Conservation (phyloP, 2,888 invertebrate species). For the Gymnosoma rotundatum region DNA sequence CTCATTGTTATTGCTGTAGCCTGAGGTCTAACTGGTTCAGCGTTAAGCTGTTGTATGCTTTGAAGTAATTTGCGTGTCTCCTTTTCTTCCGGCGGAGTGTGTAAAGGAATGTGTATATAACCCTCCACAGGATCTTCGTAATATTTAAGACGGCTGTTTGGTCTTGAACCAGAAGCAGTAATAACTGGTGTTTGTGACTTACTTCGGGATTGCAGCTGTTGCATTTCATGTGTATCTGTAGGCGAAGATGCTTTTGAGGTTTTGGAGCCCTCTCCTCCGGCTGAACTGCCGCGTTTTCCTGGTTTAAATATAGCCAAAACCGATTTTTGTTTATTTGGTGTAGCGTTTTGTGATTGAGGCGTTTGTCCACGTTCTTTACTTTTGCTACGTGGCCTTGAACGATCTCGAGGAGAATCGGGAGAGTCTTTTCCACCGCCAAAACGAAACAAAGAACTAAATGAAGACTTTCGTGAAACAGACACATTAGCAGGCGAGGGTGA, state of each 20-base stretch:
- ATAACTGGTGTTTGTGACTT: slow-evolving; percentile 82
- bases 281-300: slow-evolving; percentile 82
- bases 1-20: slow-evolving; percentile 68
- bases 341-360: slow-evolving; percentile 83
- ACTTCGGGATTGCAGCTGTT: slow-evolving; percentile 78
- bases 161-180: slow-evolving; percentile 76
- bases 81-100: slow-evolving; percentile 88
- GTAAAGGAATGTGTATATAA: slow-evolving; percentile 88
- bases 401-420: slow-evolving; percentile 81
- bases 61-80: slow-evolving; percentile 80
- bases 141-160: slow-evolving; percentile 83
- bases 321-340: slow-evolving; percentile 86
- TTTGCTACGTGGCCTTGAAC: slow-evolving; percentile 84
- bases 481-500: slow-evolving; percentile 88
- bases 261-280: slow-evolving; percentile 75
- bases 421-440: slow-evolving; percentile 84
- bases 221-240: slow-evolving; percentile 76
- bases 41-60: slow-evolving; percentile 77
- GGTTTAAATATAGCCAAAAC: slow-evolving; percentile 87
- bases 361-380: slow-evolving; percentile 85
- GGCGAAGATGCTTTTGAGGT: slow-evolving; percentile 83
- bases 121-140: slow-evolving; percentile 86
- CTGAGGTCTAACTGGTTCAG: slow-evolving; percentile 73
- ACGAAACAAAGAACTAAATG: slow-evolving; percentile 89
- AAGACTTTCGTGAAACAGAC: slow-evolving; percentile 89